Base-by-base conservation (phyloP, 2,888 invertebrate genomes). In the Meloe dianella region DNA sequence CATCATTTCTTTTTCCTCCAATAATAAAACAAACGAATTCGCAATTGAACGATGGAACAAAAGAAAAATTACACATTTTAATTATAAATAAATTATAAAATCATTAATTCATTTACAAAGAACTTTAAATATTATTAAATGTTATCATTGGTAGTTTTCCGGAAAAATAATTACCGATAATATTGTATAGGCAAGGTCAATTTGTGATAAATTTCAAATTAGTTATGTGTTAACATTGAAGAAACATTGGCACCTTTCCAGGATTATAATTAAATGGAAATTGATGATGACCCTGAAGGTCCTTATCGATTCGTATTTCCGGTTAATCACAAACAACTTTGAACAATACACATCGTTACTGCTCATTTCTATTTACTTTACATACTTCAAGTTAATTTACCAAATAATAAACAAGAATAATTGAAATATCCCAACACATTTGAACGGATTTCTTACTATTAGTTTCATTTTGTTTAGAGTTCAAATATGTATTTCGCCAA, bases 201-300 rank as follows among this genome's bases (percentile, higher is more conserved):
- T 56, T 59, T 66, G n/a, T n/a, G 66, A 66, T 66, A 66, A 66
- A 59, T 66, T 66, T 62, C 65, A 57, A 56, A 57, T 66, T 66
- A 61, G 51, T 62, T 47, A 51, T 51, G 20, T 22, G 22, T 57
- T 47, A 57, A 57, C 32, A 22, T 38, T 63, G 47, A 61, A 59
- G 65, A 51, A 51, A 30, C 60, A 62, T 51, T 66, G 66, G 66
- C 66, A 62, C 60, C 56, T 66, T 62, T 62, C 66, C 66, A 66
- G 61, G 56, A 32, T 47, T 60, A n/a, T 61, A 65, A 65, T 65
- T 61, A 61, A 64, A 61, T 41, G 57, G 60, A 64, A 58, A 58
- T 58, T 58, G 30, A 29, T 35, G 32, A 22, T 35, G 51, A 61
- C 47, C 38, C 61, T 41, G 30, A 20, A 12, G 30, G 51, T 27